Evolutionary conservation across 2,888 invertebrate genomes (phyloP), one percentile per base, ranked within the genome.

Genomic region (Pediacus dermestoides): DNA sequence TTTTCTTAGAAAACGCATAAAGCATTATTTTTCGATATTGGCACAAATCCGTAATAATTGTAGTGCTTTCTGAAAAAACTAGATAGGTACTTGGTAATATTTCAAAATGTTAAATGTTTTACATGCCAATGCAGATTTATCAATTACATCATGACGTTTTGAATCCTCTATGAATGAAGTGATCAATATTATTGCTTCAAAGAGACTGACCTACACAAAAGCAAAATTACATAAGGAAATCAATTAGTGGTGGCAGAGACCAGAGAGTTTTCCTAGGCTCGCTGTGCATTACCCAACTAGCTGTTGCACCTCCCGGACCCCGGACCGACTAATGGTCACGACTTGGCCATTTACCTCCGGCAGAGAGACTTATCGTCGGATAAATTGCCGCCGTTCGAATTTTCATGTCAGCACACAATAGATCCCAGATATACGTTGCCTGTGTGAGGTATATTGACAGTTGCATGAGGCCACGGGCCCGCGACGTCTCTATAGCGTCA

Each of bases 301-400:
- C n/a, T n/a, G n/a, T n/a, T n/a, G n/a, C n/a, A n/a, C n/a, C n/a
- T n/a, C 47, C 53, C 54, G 52, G 57, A 48, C 60, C 51, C 55
- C 57, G 58, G 55, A 55, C 61, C 67, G 45, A 53, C 71, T 74
- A 74, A 75, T 74, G 73, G 74, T 75, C 75, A 75, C 75, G 75
- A 75, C 71, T 73, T 70, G 70, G 66, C 74, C 74, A 75, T 75
- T 75, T 75, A 75, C 75, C 75, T 73, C 75, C 74, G 72, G 74
- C 74, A 70, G 70, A 72, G 74, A 68, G 70, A 71, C 73, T 74
- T 74, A 70, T 70, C 70, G 72, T 67, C 71, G 71, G 67, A 67
- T 68, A 67, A 75, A 74, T 74, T 73, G 72, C 73, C 70, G 70
- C 65, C 70, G 71, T 71, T 73, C 72, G 73, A 70, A 72, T 71